Conservation (phyloP, 1,140 invertebrate species). For the Tetramorium simillimum region DNA sequence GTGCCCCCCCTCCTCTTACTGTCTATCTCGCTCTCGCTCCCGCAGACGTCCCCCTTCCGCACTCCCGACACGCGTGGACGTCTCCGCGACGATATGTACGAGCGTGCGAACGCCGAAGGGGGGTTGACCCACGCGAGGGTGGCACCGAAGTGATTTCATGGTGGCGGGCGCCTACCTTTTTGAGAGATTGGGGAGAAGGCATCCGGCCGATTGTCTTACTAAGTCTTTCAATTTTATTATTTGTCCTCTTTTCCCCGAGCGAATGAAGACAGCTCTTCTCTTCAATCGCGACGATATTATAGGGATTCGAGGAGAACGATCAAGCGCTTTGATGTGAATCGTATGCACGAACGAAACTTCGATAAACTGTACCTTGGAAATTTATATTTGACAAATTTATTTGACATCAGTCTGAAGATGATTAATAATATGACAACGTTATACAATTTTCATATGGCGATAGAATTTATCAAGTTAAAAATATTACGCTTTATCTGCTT, state of each 20-base stretch:
- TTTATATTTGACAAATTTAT: neutral
- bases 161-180: slow-evolving; percentile 74
- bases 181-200: slow-evolving; percentile 46
- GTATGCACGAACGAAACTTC: neutral
- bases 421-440: neutral
- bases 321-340: neutral
- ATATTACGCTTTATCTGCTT: too few species aligned
- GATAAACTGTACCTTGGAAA: neutral
- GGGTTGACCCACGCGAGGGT: slow-evolving; percentile 59
- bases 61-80: slow-evolving; percentile 37
- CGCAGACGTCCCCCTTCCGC: slow-evolving; percentile 63
- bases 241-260: neutral
- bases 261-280: neutral
- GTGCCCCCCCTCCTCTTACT: too few species aligned
- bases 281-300: neutral
- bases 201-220: slow-evolving; percentile 34
- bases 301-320: neutral
- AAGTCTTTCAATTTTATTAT: neutral
- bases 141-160: slow-evolving; percentile 78
- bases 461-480: neutral
- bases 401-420: neutral
- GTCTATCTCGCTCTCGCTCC: neutral
- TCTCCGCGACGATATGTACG: slow-evolving; percentile 32
- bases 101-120: slow-evolving; percentile 34
- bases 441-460: neutral